These are phyloP conservation scores for Dasysyrphus albostriatus DNA, from an alignment of 2,888 invertebrate species.

Conservation along the genomic window DNA sequence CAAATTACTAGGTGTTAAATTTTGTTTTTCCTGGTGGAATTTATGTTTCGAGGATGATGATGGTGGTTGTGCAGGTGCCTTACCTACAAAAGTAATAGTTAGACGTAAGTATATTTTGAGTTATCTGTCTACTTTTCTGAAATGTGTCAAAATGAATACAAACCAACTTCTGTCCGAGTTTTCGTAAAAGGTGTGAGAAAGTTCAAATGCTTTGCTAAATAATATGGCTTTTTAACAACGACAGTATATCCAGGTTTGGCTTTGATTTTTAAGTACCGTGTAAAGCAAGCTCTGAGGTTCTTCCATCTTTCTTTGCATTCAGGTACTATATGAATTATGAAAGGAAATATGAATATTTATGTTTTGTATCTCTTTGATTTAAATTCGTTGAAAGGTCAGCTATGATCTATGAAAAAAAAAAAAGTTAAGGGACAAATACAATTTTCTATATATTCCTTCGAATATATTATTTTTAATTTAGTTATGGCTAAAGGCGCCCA, in stretches of 20 bases:
- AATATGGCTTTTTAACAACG: neutral
- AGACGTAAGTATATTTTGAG: neutral
- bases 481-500: too few relatives aligned
- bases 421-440: too few relatives aligned
- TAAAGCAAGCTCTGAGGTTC: constrained; percentile 11
- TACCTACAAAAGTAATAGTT: neutral
- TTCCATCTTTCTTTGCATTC: constrained; percentile 23
- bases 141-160: neutral
- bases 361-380: neutral
- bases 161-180: neutral
- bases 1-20: neutral
- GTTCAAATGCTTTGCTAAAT: constrained; percentile 3
- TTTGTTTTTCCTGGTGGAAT: neutral
- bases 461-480: too few relatives aligned
- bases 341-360: neutral
- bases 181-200: neutral
- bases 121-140: too few relatives aligned
- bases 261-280: neutral
- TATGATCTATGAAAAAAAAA: too few relatives aligned
- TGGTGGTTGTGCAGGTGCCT: neutral
- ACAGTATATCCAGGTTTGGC: neutral
- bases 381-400: neutral
- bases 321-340: neutral
- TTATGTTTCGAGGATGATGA: neutral
- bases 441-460: too few relatives aligned